Base-by-base conservation (phyloP, 2,888 invertebrate genomes). In the Trissolcus brochymenae region DNA sequence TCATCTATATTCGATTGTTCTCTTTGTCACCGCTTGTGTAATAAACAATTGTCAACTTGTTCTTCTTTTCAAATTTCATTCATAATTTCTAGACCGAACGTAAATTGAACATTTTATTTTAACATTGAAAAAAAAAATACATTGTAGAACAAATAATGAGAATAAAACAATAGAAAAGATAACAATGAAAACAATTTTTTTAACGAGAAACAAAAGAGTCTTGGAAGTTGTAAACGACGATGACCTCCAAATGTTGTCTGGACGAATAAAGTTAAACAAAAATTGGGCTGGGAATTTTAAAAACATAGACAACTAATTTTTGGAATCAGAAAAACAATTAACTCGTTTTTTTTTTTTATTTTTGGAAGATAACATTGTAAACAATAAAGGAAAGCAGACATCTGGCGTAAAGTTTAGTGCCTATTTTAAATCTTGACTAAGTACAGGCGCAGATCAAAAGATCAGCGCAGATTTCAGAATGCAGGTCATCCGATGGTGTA, bases 401-500 rank as follows among this genome's bases (percentile, higher is more conserved):
- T 66, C 66, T 62, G 61, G 73, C 60, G 43, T 59, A 25, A 51
- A 55, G 70, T 49, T 55, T 60, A 46, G 55, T 67, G 68, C 70
- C 65, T 75, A 76, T 70, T 76, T 76, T 76, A 76, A 70, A 70
- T 70, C 75, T 46, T 1, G 0, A 25, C 25, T 25, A 25, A 51
- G 59, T 50, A 60, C 65, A 68, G 68, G 64, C 67, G 68, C 41
- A 70, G 75, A 76, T 76, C 70, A 70, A 71, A 66, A 71, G 71
- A 71, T 71, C 71, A 59, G 71, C 59, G 35, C 6, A 35, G 35
- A 35, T 35, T 35, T 35, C 71, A 76, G 71, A 76, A 76, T 76
- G 71, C 76, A 55, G 76, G 76, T 76, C 76, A 72, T 76, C 62
- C 66, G 16, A 62, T 61, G 66, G 56, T 67, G 61, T 59, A 67